Evolutionary conservation across 1,140 invertebrate genomes (phyloP).

Genomic region (Trichomalopsis sarcophagae): DNA sequence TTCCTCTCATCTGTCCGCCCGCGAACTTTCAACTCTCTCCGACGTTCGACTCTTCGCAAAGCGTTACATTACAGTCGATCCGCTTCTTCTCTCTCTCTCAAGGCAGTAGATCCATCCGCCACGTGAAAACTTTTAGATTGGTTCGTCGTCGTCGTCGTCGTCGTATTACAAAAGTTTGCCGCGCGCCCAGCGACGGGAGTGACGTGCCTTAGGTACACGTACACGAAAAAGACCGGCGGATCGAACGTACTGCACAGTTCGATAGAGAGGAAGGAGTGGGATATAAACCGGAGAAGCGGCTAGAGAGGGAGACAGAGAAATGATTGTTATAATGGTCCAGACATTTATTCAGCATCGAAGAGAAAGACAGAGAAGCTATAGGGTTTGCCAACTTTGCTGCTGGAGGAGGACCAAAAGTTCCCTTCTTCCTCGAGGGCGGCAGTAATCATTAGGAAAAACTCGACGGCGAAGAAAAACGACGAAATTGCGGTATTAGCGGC

Average conservation of each 20-base stretch:
- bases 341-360: slow-evolving; percentile 68
- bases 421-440: slow-evolving; percentile 36
- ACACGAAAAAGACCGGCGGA: slow-evolving; percentile 31
- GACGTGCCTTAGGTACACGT: slow-evolving; percentile 49
- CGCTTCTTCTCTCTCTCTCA: background rate
- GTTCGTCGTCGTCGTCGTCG: slow-evolving; percentile 50
- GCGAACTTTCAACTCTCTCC: slow-evolving; percentile 39
- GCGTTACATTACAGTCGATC: slow-evolving; percentile 51
- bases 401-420: slow-evolving; percentile 71
- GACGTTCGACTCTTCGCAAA: slow-evolving; percentile 36
- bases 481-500: slow-evolving; percentile 70
- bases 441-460: slow-evolving; percentile 68
- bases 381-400: slow-evolving; percentile 71
- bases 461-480: slow-evolving; percentile 61
- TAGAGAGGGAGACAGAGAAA: background rate
- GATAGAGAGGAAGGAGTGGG: background rate
- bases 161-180: slow-evolving; percentile 64
- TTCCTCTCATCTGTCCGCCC: background rate
- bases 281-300: background rate
- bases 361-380: slow-evolving; percentile 32
- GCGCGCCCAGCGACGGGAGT: slow-evolving; percentile 15
- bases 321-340: slow-evolving; percentile 66
- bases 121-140: slow-evolving; percentile 59
- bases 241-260: slow-evolving; percentile 5
- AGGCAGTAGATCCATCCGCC: slow-evolving; percentile 23